Percentiles rank a stretch among this genome's conserved stretches.
phyloP scores from a whole-genome alignment of 1,140 invertebrate species.

The Archivesica marissinica region DNA sequence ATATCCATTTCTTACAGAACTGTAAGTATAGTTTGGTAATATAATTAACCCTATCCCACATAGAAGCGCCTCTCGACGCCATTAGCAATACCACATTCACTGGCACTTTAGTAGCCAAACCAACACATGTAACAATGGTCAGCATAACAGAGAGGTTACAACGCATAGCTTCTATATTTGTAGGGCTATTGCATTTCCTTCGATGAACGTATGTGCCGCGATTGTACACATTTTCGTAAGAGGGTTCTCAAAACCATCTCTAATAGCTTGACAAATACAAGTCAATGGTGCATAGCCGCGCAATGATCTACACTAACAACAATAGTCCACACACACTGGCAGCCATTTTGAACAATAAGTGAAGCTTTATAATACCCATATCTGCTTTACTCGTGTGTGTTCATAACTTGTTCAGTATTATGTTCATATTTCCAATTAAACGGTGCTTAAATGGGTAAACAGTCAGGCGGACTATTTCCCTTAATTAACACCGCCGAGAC shows the following conservation, averaged over 20 bases:
- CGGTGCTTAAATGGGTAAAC: too few relatives aligned
- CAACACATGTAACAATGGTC: neutral
- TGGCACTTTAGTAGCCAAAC: too few relatives aligned
- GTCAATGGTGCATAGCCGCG: neutral
- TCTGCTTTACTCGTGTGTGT: too few relatives aligned
- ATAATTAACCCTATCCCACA: neutral
- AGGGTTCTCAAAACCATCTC: neutral
- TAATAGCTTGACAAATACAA: neutral
- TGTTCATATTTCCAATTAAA: too few relatives aligned
- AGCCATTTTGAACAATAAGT: neutral
- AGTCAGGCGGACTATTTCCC: too few relatives aligned
- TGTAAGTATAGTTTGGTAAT: neutral
- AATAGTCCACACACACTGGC: neutral
- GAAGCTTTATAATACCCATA: neutral
- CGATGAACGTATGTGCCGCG: too few relatives aligned
- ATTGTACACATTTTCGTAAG: neutral
- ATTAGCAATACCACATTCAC: too few relatives aligned
- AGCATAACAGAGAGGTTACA: neutral
- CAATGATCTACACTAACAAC: neutral
- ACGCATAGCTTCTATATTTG: neutral
- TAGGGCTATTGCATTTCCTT: too few relatives aligned
- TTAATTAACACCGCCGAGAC: too few relatives aligned
- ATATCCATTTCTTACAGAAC: neutral
- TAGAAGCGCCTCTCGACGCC: too few relatives aligned
- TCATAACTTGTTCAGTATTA: too few relatives aligned